These are phyloP conservation scores for Turnix velox DNA, from an alignment of 2,113 vertebrate species.

Conservation along the genomic window DNA sequence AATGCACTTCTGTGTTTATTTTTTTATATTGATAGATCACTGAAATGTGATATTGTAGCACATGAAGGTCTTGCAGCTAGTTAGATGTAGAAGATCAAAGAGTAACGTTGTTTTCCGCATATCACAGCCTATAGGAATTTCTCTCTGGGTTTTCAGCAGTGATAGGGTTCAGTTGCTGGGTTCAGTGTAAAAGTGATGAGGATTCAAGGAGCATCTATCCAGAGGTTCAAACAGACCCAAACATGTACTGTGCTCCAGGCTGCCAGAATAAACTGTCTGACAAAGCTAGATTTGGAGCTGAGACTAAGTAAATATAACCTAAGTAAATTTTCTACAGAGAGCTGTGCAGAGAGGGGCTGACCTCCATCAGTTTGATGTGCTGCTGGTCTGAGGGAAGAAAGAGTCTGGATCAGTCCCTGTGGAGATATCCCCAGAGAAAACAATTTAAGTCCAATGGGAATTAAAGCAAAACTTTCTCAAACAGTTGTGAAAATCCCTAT, in stretches of 20 bases:
- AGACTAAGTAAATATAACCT: background rate
- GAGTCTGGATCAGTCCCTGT: background rate
- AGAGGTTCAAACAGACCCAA: background rate
- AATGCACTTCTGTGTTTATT: background rate
- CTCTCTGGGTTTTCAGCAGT: background rate
- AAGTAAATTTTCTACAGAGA: background rate
- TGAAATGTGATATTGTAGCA: background rate
- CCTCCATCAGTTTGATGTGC: background rate
- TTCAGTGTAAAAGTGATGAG: background rate
- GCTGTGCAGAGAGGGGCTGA: background rate
- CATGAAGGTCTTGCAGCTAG: background rate
- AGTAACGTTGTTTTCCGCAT: background rate
- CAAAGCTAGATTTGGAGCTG: background rate
- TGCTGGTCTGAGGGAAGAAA: background rate
- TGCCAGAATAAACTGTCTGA: background rate
- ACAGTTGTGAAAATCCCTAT: background rate
- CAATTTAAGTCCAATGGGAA: background rate
- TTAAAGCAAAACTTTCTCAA: background rate
- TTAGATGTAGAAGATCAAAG: background rate
- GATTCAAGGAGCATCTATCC: background rate
- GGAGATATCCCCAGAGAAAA: background rate
- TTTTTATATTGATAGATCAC: background rate
- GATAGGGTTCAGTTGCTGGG: background rate
- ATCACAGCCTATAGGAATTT: background rate
- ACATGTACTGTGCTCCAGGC: accelerated